Evolutionary conservation across 1,140 invertebrate species (phyloP).

Genomic region (Drosophila sucinea): DNA sequence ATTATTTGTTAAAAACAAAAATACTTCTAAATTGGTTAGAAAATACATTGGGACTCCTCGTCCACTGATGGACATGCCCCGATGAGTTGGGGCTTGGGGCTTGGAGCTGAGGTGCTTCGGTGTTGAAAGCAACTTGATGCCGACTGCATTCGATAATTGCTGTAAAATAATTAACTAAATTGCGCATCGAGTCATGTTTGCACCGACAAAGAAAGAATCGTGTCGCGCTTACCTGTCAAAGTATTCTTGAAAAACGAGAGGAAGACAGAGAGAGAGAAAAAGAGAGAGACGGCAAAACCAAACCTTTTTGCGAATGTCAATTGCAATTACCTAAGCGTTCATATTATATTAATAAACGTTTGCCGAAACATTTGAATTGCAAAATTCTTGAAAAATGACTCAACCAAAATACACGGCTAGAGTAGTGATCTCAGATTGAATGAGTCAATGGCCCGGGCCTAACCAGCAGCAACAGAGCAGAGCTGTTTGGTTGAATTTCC

Average conservation of each 20-base stretch:
- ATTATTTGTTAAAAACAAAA: neutral
- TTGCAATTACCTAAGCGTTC: conserved; percentile 12
- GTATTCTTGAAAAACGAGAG: neutral
- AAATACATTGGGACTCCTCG: neutral
- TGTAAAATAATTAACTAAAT: conserved; percentile 18
- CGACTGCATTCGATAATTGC: conserved; percentile 24
- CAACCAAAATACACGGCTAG: neutral
- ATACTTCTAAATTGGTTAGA: neutral
- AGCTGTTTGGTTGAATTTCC: conserved; percentile 6
- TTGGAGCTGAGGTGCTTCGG: neutral
- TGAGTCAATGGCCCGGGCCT: conserved; percentile 15
- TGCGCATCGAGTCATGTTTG: conserved; percentile 4
- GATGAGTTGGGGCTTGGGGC: neutral
- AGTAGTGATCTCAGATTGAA: neutral
- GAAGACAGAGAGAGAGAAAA: neutral
- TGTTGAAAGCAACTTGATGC: conserved; percentile 28
- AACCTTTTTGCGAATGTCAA: conserved; percentile 12
- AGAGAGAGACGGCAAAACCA: neutral
- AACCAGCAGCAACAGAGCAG: no score
- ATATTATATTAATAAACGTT: conserved; percentile 5
- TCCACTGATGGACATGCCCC: conserved; percentile 4
- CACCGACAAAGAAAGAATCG: conserved; percentile 9
- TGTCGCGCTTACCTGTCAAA: conserved; percentile 3
- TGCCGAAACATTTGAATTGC: conserved; percentile 17
- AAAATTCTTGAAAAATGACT: conserved; percentile 14